Conservation (phyloP, 2,797 vertebrate genomes). For the Astyanax mexicanus region DNA sequence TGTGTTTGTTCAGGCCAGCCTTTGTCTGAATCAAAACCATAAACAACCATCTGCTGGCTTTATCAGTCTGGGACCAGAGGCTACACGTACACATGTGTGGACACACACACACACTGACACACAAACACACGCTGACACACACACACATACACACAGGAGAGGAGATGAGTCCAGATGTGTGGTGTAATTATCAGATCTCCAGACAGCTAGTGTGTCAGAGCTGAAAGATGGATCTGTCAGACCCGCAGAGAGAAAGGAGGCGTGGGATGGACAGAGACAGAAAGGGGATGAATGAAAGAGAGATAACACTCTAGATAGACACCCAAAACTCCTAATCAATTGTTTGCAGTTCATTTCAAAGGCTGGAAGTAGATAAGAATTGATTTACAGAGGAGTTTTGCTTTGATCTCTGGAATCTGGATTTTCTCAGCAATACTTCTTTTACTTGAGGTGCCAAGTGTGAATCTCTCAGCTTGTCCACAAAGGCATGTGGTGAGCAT, state of each 20-base stretch:
- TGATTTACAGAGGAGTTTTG: too few species aligned
- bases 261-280: constrained; percentile 17
- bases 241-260: constrained; percentile 28
- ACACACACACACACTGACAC: constrained; percentile 13
- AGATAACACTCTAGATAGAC: constrained; percentile 14
- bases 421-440: too few species aligned
- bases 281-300: constrained; percentile 23
- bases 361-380: background rate
- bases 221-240: constrained; percentile 49
- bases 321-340: constrained; percentile 14
- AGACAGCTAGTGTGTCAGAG: constrained; percentile 40
- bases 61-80: constrained; percentile 36
- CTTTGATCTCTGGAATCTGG: too few species aligned
- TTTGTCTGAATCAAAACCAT: constrained; percentile 44
- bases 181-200: constrained; percentile 54
- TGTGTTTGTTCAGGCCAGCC: constrained; percentile 24
- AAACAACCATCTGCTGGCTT: constrained; percentile 53
- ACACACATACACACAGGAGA: constrained; percentile 1
- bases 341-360: background rate
- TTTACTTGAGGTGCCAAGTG: too few species aligned
- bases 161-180: constrained; percentile 50
- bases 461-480: too few species aligned
- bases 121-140: constrained; percentile 10
- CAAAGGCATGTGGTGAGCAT: too few species aligned
- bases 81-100: constrained; percentile 1